phyloP scores from a whole-genome alignment of 2,113 vertebrate species.

The Elephas maximus region DNA sequence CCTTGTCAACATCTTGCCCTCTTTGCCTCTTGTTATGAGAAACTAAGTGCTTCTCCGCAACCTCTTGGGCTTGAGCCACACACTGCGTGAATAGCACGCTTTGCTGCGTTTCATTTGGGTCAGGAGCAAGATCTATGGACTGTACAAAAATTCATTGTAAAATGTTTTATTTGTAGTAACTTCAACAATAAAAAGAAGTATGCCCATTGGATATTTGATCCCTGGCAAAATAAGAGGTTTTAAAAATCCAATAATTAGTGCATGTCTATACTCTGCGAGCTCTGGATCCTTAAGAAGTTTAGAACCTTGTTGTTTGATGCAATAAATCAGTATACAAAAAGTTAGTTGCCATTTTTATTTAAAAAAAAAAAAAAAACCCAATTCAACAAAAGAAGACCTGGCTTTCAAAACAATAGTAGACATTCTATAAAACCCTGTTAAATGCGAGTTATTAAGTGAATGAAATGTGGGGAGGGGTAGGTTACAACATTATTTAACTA shows the following conservation, averaged over 20 bases:
- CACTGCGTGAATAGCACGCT: accelerated
- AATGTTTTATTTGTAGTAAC: background rate
- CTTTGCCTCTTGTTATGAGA: background rate
- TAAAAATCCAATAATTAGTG: background rate
- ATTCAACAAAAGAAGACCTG: background rate
- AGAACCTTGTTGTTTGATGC: background rate
- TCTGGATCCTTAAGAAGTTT: background rate
- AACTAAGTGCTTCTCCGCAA: background rate
- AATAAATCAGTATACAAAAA: background rate
- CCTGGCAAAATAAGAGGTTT: background rate
- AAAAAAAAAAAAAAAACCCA: background rate
- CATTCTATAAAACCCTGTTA: background rate
- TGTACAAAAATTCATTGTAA: background rate
- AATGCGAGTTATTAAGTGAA: background rate
- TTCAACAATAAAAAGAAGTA: background rate
- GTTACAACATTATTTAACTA: background rate
- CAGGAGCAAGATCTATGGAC: background rate
- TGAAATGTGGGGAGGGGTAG: background rate
- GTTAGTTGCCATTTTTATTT: background rate
- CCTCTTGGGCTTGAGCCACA: background rate
- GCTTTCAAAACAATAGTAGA: background rate
- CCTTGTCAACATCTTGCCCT: background rate
- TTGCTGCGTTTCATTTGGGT: background rate
- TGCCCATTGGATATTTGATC: background rate
- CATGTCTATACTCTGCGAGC: background rate